These are phyloP conservation scores for Carterocephalus palaemon DNA, from an alignment of 2,888 invertebrate genomes.

Conservation along the genomic window DNA sequence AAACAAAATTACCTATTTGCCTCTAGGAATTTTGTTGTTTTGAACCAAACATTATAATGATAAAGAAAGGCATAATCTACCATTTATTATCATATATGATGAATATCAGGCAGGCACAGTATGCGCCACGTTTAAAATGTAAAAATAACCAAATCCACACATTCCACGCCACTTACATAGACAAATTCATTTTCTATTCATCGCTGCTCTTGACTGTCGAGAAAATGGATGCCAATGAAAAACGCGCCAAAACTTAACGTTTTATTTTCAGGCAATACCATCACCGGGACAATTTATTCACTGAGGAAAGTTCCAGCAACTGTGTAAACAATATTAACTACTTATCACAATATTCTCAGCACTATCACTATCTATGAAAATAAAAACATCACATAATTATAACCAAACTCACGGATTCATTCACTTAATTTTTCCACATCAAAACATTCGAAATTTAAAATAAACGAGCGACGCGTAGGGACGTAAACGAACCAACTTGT, in stretches of 20 bases:
- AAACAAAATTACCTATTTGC: too few species aligned
- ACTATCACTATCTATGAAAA: too few species aligned
- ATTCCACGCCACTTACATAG: slow-evolving; percentile 10
- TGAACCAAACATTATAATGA: too few species aligned
- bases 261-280: background rate
- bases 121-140: slow-evolving; percentile 1
- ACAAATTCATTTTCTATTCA: slow-evolving; percentile 5
- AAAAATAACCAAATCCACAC: slow-evolving; percentile 9
- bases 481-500: slow-evolving; percentile 1
- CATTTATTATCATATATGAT: too few species aligned
- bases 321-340: background rate
- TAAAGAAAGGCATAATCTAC: too few species aligned
- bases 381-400: too few species aligned
- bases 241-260: slow-evolving; percentile 1
- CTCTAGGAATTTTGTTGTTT: too few species aligned
- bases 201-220: background rate
- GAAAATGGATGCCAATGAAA: slow-evolving; percentile 8
- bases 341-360: too few species aligned
- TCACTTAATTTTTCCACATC: background rate
- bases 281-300: too few species aligned
- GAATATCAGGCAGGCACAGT: background rate
- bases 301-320: slow-evolving; percentile 4
- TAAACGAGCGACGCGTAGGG: slow-evolving; percentile 4
- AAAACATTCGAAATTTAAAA: slow-evolving; percentile 5
- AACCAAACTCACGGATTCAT: too few species aligned